A percentile compares a stretch with the other conserved stretches of the same genome.
phyloP scores from a whole-genome alignment of 2,113 vertebrate species.

The mouse (Mus musculus) region GRCm39 chr9:63169001-63169500 shows the following conservation, averaged over 20 bases:
- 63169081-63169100: background rate
- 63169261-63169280: constrained; percentile 55
- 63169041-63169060: constrained; percentile 31
- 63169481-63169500: constrained; percentile 90
- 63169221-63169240: constrained; percentile 56
- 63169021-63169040: constrained; percentile 23
- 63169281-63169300: constrained; percentile 42
- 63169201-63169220: constrained; percentile 47
- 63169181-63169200: constrained; percentile 55
- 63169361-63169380: constrained; percentile 65
- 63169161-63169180: background rate
- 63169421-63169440: constrained; percentile 99
- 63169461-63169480: constrained; percentile 99
- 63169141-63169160: background rate
- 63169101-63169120: background rate
- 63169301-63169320: constrained; percentile 63
- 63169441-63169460: constrained; percentile 99
- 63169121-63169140: background rate
- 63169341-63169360: constrained; percentile 61
- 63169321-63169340: constrained; percentile 31
- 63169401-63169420: constrained; percentile 83
- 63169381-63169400: constrained; percentile 74
- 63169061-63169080: constrained; percentile 33
- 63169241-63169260: background rate
- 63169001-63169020: constrained; percentile 22